A percentile compares a stretch with the other conserved stretches of the same genome.
These are phyloP conservation scores for Crossaster papposus DNA, from an alignment of 53 echinoderm and acorn worm genomes.

Conservation along the genomic window DNA sequence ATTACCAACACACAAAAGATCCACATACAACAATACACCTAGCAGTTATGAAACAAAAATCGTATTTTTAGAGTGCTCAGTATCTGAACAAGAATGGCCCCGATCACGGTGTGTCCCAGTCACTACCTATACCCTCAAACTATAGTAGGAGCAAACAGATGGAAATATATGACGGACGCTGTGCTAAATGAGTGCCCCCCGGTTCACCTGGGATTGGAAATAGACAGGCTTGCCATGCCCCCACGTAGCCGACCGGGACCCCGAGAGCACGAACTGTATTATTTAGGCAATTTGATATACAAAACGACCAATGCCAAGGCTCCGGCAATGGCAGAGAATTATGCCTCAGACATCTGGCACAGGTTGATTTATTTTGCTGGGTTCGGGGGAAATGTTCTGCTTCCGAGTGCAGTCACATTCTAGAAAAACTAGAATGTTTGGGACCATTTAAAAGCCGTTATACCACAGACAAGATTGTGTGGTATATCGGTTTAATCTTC, in stretches of 20 bases:
- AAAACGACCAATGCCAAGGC: slow-evolving; percentile 54
- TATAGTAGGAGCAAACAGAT: slow-evolving; percentile 38
- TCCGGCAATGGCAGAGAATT: slow-evolving; percentile 7
- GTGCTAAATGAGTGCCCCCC: slow-evolving; percentile 53
- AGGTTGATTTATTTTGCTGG: neutral
- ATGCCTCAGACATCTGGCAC: slow-evolving; percentile 51
- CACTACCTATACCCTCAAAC: slow-evolving; percentile 18
- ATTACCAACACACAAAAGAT: neutral
- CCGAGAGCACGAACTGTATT: slow-evolving; percentile 50
- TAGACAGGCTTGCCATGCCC: slow-evolving; percentile 40
- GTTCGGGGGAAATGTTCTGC: neutral
- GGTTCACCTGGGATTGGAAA: slow-evolving; percentile 46
- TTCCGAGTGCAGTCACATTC: slow-evolving; percentile 9
- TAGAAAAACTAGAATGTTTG: neutral
- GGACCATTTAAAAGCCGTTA: neutral
- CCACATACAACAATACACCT: neutral
- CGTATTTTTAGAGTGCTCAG: neutral
- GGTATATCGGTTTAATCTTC: neutral
- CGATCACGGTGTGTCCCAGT: slow-evolving; percentile 5
- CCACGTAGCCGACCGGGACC: slow-evolving; percentile 32
- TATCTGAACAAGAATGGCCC: neutral
- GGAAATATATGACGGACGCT: slow-evolving; percentile 52
- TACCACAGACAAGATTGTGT: neutral
- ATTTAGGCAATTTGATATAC: slow-evolving; percentile 57
- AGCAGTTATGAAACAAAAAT: neutral